Conservation (phyloP, 2,797 vertebrate species). For the Mionectes olivaceus region DNA sequence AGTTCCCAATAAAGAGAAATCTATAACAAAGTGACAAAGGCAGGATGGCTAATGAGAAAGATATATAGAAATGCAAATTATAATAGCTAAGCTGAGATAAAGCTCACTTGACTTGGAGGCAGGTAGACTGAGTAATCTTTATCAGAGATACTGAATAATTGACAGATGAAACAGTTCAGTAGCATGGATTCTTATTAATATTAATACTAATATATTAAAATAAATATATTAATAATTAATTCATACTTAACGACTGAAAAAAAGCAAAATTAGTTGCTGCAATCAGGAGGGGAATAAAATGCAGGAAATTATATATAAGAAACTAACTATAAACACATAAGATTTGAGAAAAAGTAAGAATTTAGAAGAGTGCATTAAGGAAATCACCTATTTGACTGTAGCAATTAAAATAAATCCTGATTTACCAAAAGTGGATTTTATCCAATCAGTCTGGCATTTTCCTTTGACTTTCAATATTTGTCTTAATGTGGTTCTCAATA, state of each 20-base stretch:
- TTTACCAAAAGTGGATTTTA: neutral
- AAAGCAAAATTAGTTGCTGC: neutral
- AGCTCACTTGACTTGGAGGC: neutral
- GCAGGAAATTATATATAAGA: neutral
- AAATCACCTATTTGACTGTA: neutral
- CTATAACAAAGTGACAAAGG: neutral
- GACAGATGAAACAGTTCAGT: neutral
- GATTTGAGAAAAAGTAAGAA: neutral
- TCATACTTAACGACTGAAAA: neutral
- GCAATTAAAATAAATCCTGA: neutral
- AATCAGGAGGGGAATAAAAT: neutral
- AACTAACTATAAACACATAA: neutral
- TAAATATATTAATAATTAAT: too few relatives aligned
- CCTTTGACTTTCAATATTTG: neutral
- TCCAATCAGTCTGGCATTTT: neutral
- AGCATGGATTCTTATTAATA: neutral
- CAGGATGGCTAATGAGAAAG: neutral
- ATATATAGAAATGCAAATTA: conserved; percentile 17
- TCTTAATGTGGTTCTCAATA: neutral
- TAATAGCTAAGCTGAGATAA: neutral
- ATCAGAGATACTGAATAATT: neutral
- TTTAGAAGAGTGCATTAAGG: neutral
- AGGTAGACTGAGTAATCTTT: neutral
- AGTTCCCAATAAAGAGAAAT: neutral
- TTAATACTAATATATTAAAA: neutral